Conservation (phyloP, 2,113 vertebrate genomes). For the Rafetus swinhoei region DNA sequence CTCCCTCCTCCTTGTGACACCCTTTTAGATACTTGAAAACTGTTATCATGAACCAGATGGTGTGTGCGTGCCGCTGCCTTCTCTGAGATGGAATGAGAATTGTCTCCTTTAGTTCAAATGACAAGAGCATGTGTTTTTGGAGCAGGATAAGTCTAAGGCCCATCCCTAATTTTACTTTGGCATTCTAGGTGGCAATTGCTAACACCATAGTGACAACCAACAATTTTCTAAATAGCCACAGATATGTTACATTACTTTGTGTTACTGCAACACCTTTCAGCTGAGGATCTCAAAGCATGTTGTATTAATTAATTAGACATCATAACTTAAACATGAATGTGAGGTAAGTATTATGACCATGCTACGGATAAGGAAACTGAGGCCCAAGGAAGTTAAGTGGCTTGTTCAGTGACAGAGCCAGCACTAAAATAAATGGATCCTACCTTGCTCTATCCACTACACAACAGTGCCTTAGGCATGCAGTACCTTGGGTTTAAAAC, state of each 20-base stretch:
- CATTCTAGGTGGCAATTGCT: background rate
- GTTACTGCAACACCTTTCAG: background rate
- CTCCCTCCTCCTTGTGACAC: too few species aligned
- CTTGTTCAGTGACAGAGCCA: background rate
- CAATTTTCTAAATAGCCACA: background rate
- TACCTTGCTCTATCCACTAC: background rate
- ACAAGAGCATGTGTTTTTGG: background rate
- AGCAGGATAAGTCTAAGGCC: background rate
- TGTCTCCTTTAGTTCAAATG: background rate
- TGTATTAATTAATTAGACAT: background rate
- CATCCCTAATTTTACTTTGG: background rate
- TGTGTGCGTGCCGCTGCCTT: background rate
- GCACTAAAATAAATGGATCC: background rate
- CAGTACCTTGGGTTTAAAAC: background rate
- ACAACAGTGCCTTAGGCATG: background rate
- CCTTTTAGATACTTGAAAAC: too few species aligned
- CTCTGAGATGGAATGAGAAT: background rate
- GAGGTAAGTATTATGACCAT: background rate
- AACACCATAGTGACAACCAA: background rate
- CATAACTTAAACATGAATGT: background rate
- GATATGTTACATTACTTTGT: background rate
- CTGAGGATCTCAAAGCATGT: background rate
- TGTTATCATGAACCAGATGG: background rate
- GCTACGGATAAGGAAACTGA: background rate
- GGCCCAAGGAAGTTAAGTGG: background rate